Evolutionary conservation across 2,888 invertebrate genomes (phyloP).

Genomic region (Incurvaria masculella): DNA sequence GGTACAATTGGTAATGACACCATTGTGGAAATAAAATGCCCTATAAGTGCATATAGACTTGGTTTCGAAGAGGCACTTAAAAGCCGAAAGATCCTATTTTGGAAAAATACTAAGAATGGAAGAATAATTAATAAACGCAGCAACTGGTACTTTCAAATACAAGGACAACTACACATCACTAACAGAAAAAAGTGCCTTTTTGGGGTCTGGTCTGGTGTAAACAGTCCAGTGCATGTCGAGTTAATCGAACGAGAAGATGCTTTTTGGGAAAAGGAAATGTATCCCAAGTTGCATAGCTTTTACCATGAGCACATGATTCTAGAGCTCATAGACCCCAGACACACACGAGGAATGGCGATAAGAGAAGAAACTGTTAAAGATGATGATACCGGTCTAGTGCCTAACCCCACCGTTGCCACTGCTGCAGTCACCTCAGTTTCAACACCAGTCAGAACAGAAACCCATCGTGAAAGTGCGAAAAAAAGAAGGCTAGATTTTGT

Average conservation of each 20-base stretch:
- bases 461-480: too few species aligned
- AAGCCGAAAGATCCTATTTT: too few species aligned
- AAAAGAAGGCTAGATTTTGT: too few species aligned
- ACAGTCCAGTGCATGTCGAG: slow-evolving; percentile 3
- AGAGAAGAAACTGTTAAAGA: too few species aligned
- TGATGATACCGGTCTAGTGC: too few species aligned
- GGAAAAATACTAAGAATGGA: slow-evolving; percentile 1
- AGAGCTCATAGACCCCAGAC: background rate
- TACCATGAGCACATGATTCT: background rate
- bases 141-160: slow-evolving; percentile 5
- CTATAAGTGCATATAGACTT: too few species aligned
- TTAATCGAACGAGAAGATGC: slow-evolving; percentile 1
- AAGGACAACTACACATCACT: slow-evolving; percentile 5
- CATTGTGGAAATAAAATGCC: too few species aligned
- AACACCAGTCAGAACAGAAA: too few species aligned
- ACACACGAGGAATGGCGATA: background rate
- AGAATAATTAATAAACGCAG: slow-evolving; percentile 4
- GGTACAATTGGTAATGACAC: background rate
- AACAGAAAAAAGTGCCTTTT: slow-evolving; percentile 4
- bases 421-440: too few species aligned
- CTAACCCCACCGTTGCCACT: too few species aligned
- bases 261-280: background rate
- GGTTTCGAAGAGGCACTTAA: too few species aligned
- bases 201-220: slow-evolving; percentile 5
- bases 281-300: background rate